These are phyloP conservation scores for Tylochromis polylepis DNA, from an alignment of 2,113 vertebrate species.

Conservation along the genomic window DNA sequence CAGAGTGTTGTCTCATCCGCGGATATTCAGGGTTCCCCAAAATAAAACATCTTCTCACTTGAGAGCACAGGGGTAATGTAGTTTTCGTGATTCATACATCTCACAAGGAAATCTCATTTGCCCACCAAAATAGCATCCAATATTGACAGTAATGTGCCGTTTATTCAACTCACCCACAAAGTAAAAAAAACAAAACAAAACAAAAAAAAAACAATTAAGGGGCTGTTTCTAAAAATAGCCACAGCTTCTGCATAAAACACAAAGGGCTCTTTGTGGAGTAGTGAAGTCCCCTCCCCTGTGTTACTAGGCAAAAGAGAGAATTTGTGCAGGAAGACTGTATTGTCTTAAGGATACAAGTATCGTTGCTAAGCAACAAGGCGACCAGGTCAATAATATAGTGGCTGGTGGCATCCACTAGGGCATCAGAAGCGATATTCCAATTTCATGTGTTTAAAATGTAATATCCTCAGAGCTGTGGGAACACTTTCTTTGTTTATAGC, in stretches of 20 bases:
- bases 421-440: constrained; percentile 48
- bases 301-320: constrained; percentile 57
- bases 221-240: constrained; percentile 58
- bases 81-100: neutral
- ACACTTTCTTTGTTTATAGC: neutral
- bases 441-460: constrained; percentile 53
- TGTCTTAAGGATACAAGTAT: constrained; percentile 48
- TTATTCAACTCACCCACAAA: neutral
- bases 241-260: neutral
- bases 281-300: constrained; percentile 37
- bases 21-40: neutral
- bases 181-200: too few species aligned
- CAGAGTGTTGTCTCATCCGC: neutral
- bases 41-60: neutral
- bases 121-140: neutral
- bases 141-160: neutral
- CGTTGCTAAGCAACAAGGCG: constrained; percentile 72
- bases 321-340: constrained; percentile 36
- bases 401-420: constrained; percentile 10
- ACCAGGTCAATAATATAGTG: constrained; percentile 62
- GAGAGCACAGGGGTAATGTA: neutral
- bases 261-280: neutral
- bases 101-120: neutral
- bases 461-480: constrained; percentile 18
- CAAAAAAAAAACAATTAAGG: neutral